Evolutionary conservation across 2,888 invertebrate genomes (phyloP).

Genomic region (Phrixothrix hirtus): DNA sequence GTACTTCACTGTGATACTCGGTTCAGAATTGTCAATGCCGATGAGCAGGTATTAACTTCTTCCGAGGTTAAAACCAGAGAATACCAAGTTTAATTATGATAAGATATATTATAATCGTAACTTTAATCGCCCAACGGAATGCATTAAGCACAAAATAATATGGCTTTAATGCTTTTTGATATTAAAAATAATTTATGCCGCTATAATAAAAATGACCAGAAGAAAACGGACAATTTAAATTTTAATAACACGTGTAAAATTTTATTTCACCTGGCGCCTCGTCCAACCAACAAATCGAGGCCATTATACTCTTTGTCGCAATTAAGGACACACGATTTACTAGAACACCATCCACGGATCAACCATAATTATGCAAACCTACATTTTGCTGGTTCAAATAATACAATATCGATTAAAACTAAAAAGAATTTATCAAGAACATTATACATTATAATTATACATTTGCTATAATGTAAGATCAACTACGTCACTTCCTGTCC

Average conservation of each 20-base stretch:
- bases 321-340: conserved; percentile 25
- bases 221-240: conserved; percentile 29
- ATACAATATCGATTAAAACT: too few relatives aligned
- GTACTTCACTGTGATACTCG: conserved; percentile 42
- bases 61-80: conserved; percentile 30
- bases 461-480: conserved; percentile 33
- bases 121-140: conserved; percentile 28
- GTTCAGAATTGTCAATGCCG: conserved; percentile 41
- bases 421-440: too few relatives aligned
- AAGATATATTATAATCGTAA: conserved; percentile 30
- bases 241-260: conserved; percentile 30
- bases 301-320: conserved; percentile 24
- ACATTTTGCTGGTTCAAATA: too few relatives aligned
- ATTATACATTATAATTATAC: conserved; percentile 32
- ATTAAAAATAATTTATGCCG: conserved; percentile 27
- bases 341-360: conserved; percentile 8
- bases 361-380: conserved; percentile 6
- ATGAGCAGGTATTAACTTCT: conserved; percentile 36
- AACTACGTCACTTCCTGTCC: conserved; percentile 38
- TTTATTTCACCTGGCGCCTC: conserved; percentile 33
- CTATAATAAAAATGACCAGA: conserved; percentile 22
- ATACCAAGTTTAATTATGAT: conserved; percentile 30
- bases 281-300: conserved; percentile 27
- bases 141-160: conserved; percentile 24
- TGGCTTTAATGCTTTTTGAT: conserved; percentile 19